phyloP scores from a whole-genome alignment of 92 coral and sea anemone genomes.

The Muricea muricata region DNA sequence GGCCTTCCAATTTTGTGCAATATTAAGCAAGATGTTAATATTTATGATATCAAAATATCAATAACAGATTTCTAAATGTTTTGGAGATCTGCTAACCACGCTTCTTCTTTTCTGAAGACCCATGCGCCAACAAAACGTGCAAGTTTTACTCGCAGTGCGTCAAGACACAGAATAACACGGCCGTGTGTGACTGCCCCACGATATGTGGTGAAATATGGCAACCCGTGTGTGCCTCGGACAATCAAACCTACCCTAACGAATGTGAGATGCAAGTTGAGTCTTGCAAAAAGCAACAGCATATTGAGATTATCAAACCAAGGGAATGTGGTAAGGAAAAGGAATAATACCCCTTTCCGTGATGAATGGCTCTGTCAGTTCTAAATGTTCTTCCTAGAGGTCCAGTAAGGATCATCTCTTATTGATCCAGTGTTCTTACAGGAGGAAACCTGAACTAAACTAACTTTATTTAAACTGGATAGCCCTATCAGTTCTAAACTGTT shows the following conservation, averaged over 20 bases:
- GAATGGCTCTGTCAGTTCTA: conserved; percentile 16
- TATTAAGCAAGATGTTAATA: too few species aligned
- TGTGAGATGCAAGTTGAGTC: conserved; percentile 78
- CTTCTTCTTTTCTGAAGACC: not conserved
- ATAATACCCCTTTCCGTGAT: not conserved
- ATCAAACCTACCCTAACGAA: conserved; percentile 75
- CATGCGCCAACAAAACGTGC: not conserved
- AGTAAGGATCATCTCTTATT: not conserved
- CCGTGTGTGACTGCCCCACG: conserved; percentile 63
- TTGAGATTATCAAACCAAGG: conserved; percentile 53
- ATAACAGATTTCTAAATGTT: too few species aligned
- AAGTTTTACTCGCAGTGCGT: conserved; percentile 22
- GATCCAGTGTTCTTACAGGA: too few species aligned
- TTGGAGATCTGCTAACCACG: too few species aligned
- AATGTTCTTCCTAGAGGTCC: not conserved
- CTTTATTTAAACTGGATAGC: too few species aligned
- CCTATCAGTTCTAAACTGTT: too few species aligned
- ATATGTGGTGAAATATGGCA: conserved; percentile 45
- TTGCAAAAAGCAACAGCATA: conserved; percentile 52
- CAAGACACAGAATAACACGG: conserved; percentile 3
- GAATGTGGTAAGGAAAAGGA: conserved; percentile 61
- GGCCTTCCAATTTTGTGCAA: too few species aligned
- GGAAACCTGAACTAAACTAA: too few species aligned
- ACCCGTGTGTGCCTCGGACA: conserved; percentile 89
- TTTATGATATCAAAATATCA: too few species aligned